These are phyloP conservation scores for Cottoperca gobio DNA, from an alignment of 2,797 vertebrate genomes.

Conservation along the genomic window DNA sequence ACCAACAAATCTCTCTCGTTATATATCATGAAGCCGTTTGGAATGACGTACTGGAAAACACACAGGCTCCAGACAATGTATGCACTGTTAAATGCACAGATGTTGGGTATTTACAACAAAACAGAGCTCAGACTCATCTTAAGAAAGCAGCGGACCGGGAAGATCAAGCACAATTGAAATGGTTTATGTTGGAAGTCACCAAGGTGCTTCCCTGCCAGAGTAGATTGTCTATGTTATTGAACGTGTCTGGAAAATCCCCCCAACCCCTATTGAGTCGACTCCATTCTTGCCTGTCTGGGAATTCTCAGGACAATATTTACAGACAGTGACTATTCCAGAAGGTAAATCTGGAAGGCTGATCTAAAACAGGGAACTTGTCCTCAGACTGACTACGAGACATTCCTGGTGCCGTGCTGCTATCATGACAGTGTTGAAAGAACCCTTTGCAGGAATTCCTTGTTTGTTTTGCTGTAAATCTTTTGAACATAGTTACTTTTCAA, in stretches of 20 bases:
- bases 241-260: slow-evolving; percentile 82
- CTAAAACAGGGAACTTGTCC: too few relatives aligned
- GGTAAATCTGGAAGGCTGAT: slow-evolving; percentile 14
- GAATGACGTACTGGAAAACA: slow-evolving; percentile 58
- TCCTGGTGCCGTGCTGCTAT: too few relatives aligned
- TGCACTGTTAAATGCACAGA: slow-evolving; percentile 59
- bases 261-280: slow-evolving; percentile 48
- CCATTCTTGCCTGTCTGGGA: slow-evolving; percentile 69
- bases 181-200: slow-evolving; percentile 69
- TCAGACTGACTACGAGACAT: too few relatives aligned
- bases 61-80: slow-evolving; percentile 39
- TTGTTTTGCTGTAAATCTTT: background rate
- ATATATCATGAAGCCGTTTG: slow-evolving; percentile 31
- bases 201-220: slow-evolving; percentile 70
- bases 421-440: too few relatives aligned
- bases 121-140: slow-evolving; percentile 26
- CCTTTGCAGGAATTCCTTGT: background rate
- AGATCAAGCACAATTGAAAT: slow-evolving; percentile 66
- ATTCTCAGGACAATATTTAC: slow-evolving; percentile 75
- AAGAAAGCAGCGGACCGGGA: slow-evolving; percentile 36
- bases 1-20: slow-evolving; percentile 7
- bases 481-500: background rate
- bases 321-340: slow-evolving; percentile 41
- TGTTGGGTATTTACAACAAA: slow-evolving; percentile 49
- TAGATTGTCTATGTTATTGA: slow-evolving; percentile 81